Conservation (phyloP, 2,888 invertebrate species). For the Dynastes maya region DNA sequence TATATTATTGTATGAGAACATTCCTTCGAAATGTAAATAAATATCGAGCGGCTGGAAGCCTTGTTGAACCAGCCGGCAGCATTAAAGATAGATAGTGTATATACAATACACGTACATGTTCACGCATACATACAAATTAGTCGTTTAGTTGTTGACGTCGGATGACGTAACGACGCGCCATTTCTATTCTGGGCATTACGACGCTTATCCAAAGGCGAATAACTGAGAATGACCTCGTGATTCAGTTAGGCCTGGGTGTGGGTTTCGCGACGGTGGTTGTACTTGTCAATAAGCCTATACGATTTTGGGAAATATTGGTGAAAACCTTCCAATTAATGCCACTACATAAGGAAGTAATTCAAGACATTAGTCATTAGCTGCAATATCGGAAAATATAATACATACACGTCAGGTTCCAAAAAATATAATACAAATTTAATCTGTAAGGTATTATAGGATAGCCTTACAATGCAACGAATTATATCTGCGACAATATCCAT, state of each 20-base stretch:
- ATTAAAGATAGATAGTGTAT: constrained; percentile 15
- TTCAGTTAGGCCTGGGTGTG: constrained; percentile 38
- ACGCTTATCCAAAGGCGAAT: constrained; percentile 64
- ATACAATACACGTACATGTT: background rate
- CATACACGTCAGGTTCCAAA: too few species aligned
- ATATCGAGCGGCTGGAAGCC: constrained; percentile 13
- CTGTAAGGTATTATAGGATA: too few species aligned
- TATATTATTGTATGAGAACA: background rate
- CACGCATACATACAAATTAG: constrained; percentile 50
- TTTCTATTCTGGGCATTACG: constrained; percentile 65
- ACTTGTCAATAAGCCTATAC: background rate
- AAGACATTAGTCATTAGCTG: too few species aligned
- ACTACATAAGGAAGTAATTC: too few species aligned
- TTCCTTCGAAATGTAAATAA: constrained; percentile 17
- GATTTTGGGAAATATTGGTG: background rate
- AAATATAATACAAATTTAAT: too few species aligned
- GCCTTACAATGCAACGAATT: too few species aligned
- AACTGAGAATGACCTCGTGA: constrained; percentile 65
- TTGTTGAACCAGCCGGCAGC: constrained; percentile 36
- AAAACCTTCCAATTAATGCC: constrained; percentile 13
- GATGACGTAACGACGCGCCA: constrained; percentile 68
- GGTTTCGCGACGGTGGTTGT: background rate
- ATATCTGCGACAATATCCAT: too few species aligned
- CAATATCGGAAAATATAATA: too few species aligned
- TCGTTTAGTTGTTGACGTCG: constrained; percentile 64